A percentile compares a stretch with the other conserved stretches of the same genome.
Evolutionary conservation across 2,113 vertebrate genomes (phyloP).

Genomic region (Pygoscelis antarcticus): DNA sequence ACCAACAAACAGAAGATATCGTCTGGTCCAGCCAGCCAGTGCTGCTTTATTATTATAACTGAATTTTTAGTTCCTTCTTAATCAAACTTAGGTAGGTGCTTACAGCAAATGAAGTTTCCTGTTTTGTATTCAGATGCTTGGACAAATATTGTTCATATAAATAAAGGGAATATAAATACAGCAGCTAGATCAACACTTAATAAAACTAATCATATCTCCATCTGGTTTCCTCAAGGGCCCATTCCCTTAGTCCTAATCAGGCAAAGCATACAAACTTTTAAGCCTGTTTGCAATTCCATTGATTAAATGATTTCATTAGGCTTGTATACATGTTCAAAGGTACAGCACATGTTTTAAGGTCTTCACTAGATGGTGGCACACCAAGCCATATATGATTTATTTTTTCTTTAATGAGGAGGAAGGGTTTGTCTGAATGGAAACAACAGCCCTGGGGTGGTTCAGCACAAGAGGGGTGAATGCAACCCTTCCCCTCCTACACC

Average conservation of each 20-base stretch:
- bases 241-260: conserved; percentile 55
- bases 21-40: neutral
- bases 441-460: fast-evolving
- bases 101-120: conserved; percentile 23
- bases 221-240: conserved; percentile 51
- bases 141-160: conserved; percentile 55
- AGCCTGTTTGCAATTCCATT: conserved; percentile 32
- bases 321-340: neutral
- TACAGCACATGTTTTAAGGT: neutral
- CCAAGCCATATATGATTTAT: neutral
- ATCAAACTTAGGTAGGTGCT: conserved; percentile 34
- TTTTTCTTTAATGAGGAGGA: neutral
- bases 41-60: neutral
- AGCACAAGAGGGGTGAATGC: neutral
- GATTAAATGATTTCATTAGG: conserved; percentile 64
- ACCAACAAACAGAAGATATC: neutral
- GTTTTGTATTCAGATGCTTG: conserved; percentile 41
- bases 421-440: neutral
- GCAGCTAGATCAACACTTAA: conserved; percentile 61
- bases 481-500: neutral
- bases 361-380: neutral
- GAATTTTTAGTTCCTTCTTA: conserved; percentile 26
- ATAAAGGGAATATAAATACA: conserved; percentile 55
- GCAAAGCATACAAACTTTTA: conserved; percentile 38
- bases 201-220: conserved; percentile 62